These are phyloP conservation scores for Sceloporus undulatus DNA, from an alignment of 2,113 vertebrate genomes.

Conservation along the genomic window DNA sequence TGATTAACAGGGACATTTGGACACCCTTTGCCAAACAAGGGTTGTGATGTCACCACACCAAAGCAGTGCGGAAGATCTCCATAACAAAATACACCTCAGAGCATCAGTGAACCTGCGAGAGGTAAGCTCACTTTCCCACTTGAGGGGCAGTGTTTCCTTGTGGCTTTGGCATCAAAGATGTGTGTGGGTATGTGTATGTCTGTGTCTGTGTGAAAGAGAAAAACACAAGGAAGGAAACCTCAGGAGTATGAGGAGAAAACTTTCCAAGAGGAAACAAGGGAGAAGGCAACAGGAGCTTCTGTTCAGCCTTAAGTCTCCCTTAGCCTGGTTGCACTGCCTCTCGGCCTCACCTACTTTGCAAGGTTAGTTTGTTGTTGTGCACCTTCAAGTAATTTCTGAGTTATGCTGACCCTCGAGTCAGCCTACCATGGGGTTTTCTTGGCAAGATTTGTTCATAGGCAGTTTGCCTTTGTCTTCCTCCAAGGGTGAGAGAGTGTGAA, in stretches of 20 bases:
- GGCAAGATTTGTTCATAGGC: too few relatives aligned
- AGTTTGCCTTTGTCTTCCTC: too few relatives aligned
- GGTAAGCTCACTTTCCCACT: neutral
- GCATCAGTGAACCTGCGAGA: neutral
- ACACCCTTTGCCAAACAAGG: neutral
- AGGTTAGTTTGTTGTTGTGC: neutral
- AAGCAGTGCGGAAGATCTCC: neutral
- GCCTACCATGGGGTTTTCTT: too few relatives aligned
- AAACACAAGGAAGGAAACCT: neutral
- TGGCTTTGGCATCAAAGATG: too few relatives aligned
- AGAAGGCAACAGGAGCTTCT: neutral
- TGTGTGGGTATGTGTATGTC: too few relatives aligned
- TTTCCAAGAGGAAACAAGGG: neutral
- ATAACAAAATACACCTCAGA: neutral
- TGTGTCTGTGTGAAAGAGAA: too few relatives aligned
- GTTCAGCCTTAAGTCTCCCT: neutral
- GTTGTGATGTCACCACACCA: neutral
- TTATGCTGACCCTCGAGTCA: too few relatives aligned
- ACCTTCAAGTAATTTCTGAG: too few relatives aligned
- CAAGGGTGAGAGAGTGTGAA: too few relatives aligned
- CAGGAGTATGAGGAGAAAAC: neutral
- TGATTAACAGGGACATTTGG: conserved; percentile 28
- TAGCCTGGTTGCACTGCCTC: neutral
- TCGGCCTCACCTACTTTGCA: neutral
- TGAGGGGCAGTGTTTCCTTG: neutral